Percentiles rank a stretch among this genome's conserved stretches.
Conservation (phyloP, 2,888 invertebrate species). For the Cantharis nigra region DNA sequence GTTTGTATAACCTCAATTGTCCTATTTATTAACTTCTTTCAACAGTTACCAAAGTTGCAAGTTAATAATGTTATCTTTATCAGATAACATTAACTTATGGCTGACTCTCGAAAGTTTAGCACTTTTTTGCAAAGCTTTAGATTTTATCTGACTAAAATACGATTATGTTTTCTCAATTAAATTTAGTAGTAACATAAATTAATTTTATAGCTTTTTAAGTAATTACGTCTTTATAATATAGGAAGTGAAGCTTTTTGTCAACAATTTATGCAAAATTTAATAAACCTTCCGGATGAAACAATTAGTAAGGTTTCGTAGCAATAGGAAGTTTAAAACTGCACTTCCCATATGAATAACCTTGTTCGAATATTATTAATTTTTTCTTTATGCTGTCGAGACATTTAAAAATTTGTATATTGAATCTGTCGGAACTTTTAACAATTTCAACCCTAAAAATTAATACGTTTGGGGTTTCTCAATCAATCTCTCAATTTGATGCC, state of each 20-base stretch:
- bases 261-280: neutral
- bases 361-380: neutral
- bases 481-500: neutral
- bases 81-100: constrained; percentile 2
- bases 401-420: neutral
- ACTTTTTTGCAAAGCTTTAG: constrained; percentile 1
- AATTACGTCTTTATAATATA: neutral
- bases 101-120: constrained; percentile 6
- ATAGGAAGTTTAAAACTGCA: neutral
- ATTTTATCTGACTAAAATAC: neutral
- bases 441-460: neutral
- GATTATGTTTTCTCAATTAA: neutral
- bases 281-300: neutral
- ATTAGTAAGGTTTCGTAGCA: neutral
- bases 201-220: neutral
- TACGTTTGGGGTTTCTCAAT: neutral
- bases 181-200: neutral
- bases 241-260: neutral
- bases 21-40: neutral
- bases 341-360: neutral
- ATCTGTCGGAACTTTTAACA: neutral
- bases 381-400: neutral
- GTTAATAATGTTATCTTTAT: neutral
- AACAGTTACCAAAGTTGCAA: neutral
- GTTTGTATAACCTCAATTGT: neutral